A percentile compares a stretch with the other conserved stretches of the same genome.
Conservation (phyloP, 1,140 invertebrate species). For the Drosophila athabasca region DNA sequence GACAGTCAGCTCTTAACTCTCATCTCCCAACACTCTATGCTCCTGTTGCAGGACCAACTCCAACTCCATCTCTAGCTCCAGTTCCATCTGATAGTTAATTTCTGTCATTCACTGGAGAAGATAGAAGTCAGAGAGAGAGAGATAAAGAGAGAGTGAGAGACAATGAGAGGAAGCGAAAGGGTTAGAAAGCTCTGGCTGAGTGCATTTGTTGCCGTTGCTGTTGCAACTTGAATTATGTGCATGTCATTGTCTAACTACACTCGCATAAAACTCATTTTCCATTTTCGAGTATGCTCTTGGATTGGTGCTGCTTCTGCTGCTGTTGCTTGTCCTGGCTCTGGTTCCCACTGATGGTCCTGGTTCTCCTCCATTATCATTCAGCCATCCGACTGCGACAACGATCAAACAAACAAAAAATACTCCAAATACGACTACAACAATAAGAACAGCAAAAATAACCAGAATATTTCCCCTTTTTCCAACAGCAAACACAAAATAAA, state of each 20-base stretch:
- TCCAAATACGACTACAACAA: too few relatives aligned
- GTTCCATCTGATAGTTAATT: constrained; percentile 70
- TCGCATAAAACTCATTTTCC: constrained; percentile 79
- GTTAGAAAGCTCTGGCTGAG: constrained; percentile 31
- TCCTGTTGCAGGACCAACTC: neutral
- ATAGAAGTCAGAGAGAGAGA: neutral
- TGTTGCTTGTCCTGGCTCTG: neutral
- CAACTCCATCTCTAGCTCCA: constrained; percentile 2
- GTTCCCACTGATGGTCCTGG: constrained; percentile 10
- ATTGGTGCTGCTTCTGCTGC: neutral
- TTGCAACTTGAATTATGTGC: constrained; percentile 78
- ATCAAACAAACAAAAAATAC: constrained; percentile 62
- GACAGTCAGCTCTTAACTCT: constrained; percentile 39
- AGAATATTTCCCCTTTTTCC: constrained; percentile 60
- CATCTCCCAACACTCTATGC: constrained; percentile 12
- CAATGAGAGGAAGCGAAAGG: neutral
- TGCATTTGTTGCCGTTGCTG: constrained; percentile 72
- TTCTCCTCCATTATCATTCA: constrained; percentile 73
- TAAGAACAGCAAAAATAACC: constrained; percentile 27
- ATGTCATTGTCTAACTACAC: constrained; percentile 79
- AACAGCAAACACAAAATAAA: constrained; percentile 74
- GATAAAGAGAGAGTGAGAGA: neutral
- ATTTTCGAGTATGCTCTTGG: constrained; percentile 44
- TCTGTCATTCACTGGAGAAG: constrained; percentile 65
- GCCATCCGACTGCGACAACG: constrained; percentile 76